A percentile compares a stretch with the other conserved stretches of the same genome.
Evolutionary conservation across 1,140 invertebrate genomes (phyloP).

Genomic region (Heliconius hewitsoni): DNA sequence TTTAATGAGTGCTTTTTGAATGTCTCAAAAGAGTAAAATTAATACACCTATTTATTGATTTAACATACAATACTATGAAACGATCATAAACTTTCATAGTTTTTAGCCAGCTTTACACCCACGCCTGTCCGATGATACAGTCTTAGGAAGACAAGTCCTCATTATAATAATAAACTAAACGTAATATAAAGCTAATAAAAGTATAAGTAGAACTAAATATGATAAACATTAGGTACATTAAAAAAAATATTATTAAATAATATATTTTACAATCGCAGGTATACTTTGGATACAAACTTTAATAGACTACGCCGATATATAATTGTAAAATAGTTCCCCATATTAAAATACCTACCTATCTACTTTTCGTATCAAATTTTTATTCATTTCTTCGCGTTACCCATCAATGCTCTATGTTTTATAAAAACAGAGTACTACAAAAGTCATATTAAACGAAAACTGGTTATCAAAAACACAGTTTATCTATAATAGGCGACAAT

Average conservation of each 20-base stretch:
- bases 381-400: conserved; percentile 53
- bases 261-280: conserved; percentile 45
- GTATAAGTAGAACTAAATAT: conserved; percentile 37
- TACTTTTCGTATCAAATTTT: conserved; percentile 78
- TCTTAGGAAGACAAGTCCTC: conserved; percentile 49
- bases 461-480: conserved; percentile 38
- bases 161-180: conserved; percentile 27
- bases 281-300: conserved; percentile 59
- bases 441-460: conserved; percentile 44
- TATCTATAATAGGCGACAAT: conserved; percentile 28
- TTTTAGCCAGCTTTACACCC: conserved; percentile 33
- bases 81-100: conserved; percentile 17
- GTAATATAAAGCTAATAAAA: conserved; percentile 43
- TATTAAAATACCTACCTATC: conserved; percentile 80
- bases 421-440: conserved; percentile 47
- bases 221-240: conserved; percentile 37
- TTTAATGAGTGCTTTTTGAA: conserved; percentile 37
- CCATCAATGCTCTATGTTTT: conserved; percentile 45
- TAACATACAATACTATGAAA: conserved; percentile 27
- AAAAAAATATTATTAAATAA: conserved; percentile 42
- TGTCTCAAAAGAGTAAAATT: conserved; percentile 21
- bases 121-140: conserved; percentile 42
- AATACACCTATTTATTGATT: conserved; percentile 20
- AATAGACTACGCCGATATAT: conserved; percentile 60
- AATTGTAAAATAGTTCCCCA: conserved; percentile 73